Conservation (phyloP, 2,797 vertebrate genomes). For the Tapera naevia region DNA sequence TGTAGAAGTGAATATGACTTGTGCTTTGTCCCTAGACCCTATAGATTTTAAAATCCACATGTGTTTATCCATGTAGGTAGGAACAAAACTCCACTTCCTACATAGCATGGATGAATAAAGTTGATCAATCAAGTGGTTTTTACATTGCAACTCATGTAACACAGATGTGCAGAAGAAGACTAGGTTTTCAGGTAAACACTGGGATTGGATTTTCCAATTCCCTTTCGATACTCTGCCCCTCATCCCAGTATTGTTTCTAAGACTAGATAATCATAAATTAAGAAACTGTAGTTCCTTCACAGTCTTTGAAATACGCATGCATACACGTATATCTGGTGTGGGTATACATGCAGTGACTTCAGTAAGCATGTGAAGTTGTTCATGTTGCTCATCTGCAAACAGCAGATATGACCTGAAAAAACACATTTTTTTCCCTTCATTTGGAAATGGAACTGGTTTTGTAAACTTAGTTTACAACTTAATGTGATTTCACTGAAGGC, state of each 20-base stretch:
- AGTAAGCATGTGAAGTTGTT: background rate
- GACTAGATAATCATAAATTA: background rate
- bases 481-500: background rate
- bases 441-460: background rate
- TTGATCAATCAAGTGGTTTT: background rate
- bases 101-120: background rate
- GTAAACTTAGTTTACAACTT: background rate
- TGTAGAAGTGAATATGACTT: background rate
- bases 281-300: background rate
- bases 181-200: background rate
- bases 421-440: background rate
- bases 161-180: background rate
- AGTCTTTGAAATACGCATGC: background rate
- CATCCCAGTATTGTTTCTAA: background rate
- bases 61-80: rapidly evolving
- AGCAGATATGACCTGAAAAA: background rate
- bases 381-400: background rate
- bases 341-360: background rate
- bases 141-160: background rate
- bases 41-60: background rate
- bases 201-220: background rate
- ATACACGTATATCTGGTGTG: background rate
- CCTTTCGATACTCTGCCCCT: background rate
- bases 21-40: background rate
- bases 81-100: background rate